These are phyloP conservation scores for Chromobotia macracanthus DNA, from an alignment of 2,797 vertebrate genomes.

Conservation along the genomic window DNA sequence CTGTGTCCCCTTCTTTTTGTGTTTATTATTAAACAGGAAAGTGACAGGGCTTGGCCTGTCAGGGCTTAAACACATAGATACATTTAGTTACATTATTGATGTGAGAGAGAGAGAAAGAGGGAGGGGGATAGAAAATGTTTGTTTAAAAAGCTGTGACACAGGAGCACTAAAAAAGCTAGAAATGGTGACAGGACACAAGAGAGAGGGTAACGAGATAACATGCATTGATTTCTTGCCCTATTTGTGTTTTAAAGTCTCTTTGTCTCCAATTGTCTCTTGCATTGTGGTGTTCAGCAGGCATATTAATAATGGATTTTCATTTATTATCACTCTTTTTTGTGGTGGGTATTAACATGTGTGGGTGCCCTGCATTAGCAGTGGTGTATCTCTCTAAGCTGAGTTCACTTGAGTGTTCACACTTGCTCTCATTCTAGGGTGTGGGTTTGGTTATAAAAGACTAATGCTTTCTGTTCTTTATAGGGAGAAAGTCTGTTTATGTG, in stretches of 20 bases:
- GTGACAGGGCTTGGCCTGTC: slow-evolving; percentile 72
- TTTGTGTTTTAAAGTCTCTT: slow-evolving; percentile 24
- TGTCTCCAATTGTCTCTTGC: slow-evolving; percentile 10
- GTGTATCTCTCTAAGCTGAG: slow-evolving; percentile 67
- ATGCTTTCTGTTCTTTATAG: slow-evolving; percentile 46
- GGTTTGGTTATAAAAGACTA: slow-evolving; percentile 44
- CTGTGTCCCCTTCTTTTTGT: slow-evolving; percentile 56
- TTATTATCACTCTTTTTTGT: slow-evolving; percentile 25
- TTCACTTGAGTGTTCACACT: slow-evolving; percentile 56
- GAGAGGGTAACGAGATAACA: slow-evolving; percentile 22
- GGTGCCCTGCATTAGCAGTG: slow-evolving; percentile 64
- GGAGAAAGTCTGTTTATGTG: slow-evolving; percentile 31
- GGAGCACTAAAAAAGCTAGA: slow-evolving; percentile 37
- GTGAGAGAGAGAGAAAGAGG: slow-evolving; percentile 49
- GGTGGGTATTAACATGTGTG: slow-evolving; percentile 60
- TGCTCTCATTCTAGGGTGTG: slow-evolving; percentile 49
- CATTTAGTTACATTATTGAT: slow-evolving; percentile 76
- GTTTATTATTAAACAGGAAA: slow-evolving; percentile 82
- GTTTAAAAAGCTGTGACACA: slow-evolving; percentile 66
- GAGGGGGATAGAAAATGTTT: slow-evolving; percentile 63
- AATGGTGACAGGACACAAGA: slow-evolving; percentile 15
- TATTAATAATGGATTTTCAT: slow-evolving; percentile 8
- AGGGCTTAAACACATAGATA: slow-evolving; percentile 71
- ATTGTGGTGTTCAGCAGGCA: slow-evolving; percentile 23
- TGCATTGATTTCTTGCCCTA: slow-evolving; percentile 15